These are phyloP conservation scores for Zosterops japonicus DNA, from an alignment of 2,113 vertebrate species.

Conservation along the genomic window DNA sequence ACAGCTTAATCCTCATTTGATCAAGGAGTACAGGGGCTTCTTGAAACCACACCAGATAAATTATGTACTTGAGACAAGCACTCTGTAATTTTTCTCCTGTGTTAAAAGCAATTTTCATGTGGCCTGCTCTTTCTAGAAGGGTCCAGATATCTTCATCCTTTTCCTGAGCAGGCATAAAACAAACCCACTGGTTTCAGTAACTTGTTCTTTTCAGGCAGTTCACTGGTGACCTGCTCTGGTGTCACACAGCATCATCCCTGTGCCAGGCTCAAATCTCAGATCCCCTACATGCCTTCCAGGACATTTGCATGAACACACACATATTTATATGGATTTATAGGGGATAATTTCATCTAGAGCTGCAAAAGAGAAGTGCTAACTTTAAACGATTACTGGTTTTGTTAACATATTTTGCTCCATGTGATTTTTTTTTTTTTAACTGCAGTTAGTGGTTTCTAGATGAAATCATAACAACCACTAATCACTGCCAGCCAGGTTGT, in stretches of 20 bases:
- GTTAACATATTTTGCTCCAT: background rate
- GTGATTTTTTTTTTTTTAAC: background rate
- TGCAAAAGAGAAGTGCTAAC: background rate
- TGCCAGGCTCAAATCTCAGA: background rate
- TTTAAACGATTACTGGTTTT: background rate
- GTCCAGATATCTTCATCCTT: background rate
- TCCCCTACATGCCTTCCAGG: background rate
- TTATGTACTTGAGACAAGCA: background rate
- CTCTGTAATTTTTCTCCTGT: background rate
- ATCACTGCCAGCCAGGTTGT: slow-evolving; percentile 7
- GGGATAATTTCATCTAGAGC: background rate
- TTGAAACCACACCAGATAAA: background rate
- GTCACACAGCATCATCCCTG: background rate
- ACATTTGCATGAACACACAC: accelerated
- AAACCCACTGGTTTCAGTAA: background rate
- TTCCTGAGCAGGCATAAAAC: background rate
- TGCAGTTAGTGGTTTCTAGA: background rate
- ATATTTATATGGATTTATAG: accelerated
- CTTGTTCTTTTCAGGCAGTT: background rate
- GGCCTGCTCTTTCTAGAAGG: background rate
- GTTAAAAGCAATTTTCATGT: background rate
- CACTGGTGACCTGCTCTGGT: background rate
- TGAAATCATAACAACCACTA: background rate
- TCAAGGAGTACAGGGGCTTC: background rate
- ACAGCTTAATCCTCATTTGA: background rate